These are phyloP conservation scores for Nemoura dubitans DNA, from an alignment of 2,888 invertebrate species.

Conservation along the genomic window DNA sequence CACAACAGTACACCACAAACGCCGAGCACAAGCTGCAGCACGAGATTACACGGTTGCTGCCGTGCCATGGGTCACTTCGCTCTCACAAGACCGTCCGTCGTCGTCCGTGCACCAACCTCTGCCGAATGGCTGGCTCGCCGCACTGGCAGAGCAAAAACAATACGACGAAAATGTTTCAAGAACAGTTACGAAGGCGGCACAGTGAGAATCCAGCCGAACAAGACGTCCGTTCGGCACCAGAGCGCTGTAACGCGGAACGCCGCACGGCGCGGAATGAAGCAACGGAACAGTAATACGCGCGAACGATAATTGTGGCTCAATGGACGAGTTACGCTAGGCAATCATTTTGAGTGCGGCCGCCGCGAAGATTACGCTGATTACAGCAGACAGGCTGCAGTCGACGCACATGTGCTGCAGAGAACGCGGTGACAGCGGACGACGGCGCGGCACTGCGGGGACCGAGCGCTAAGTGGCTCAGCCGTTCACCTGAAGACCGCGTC, in stretches of 20 bases:
- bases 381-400: too few relatives aligned
- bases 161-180: background rate
- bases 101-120: background rate
- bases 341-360: background rate
- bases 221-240: background rate
- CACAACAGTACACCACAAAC: slow-evolving; percentile 37
- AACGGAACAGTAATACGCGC: background rate
- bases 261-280: background rate
- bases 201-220: slow-evolving; percentile 5
- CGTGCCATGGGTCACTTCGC: slow-evolving; percentile 31
- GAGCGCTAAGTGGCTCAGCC: background rate
- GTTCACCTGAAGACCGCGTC: background rate
- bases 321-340: background rate
- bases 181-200: background rate
- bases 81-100: slow-evolving; percentile 15
- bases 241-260: background rate
- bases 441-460: background rate
- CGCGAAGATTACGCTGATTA: background rate
- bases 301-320: background rate
- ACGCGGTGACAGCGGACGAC: background rate
- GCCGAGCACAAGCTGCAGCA: background rate
- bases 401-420: background rate
- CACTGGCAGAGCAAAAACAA: background rate
- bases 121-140: background rate
- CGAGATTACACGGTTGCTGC: background rate